Evolutionary conservation across 2,797 vertebrate species (phyloP), one percentile per base, ranked within the genome.

Genomic region (Argyrosomus regius): DNA sequence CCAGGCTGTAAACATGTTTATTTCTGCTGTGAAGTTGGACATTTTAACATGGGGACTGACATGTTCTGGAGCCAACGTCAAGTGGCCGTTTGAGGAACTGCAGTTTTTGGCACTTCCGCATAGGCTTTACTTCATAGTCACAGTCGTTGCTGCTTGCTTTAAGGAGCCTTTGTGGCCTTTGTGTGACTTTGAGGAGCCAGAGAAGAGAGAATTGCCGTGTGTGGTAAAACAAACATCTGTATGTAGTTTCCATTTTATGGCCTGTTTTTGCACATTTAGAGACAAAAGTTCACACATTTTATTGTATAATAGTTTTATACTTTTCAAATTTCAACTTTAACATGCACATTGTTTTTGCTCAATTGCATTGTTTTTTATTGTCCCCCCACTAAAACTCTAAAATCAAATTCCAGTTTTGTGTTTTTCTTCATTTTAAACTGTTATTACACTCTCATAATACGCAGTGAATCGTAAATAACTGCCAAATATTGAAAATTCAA

Each of bases 401-500:
- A 28, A 57, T 26, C 24, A 17, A 28, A 17, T 31, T 35, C 16
- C 24, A 2, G 26, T 54, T 54, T 14, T 56, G 54, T 43, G 43
- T 43, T 56, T 56, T 58, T 58, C 56, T 31, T 35, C 28, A 31
- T 56, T 58, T 58, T 58, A 17, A 31, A 58, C 56, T 26, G 24
- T 26, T 18, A 35, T 31, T 35, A 31, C 56, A 58, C 16, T 58
- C 5, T 18, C 22, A 22, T 35, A 35, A 58, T 28, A 35, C 35
- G 16, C 16, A 58, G 17, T 58, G 10, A 31, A 35, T 58, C 31
- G 26, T 31, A 31, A 57, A 57, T 57, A 31, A 35, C 56, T 58
- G 56, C 56, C 28, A 58, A 17, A 35, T 8, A 35, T 20, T 16
- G 3, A 58, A 31, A 58, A 17, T 58, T 20, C 17, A 1, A 35